phyloP scores from a whole-genome alignment of 2,113 vertebrate species.

The Pithys albifrons region DNA sequence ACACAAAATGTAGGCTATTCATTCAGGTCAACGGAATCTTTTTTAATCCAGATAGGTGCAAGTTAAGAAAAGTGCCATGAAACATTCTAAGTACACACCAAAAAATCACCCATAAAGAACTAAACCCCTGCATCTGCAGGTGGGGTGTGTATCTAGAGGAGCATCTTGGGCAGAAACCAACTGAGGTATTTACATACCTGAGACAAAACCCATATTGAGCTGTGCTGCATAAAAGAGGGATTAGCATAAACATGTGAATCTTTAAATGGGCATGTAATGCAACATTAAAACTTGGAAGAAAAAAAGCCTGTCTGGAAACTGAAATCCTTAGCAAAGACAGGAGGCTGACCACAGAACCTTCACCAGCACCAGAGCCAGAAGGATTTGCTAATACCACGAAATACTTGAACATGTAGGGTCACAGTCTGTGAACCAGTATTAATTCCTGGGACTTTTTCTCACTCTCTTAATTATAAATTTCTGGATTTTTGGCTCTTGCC shows the following conservation, averaged over 20 bases:
- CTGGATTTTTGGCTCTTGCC: slow-evolving; percentile 25
- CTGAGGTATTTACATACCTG: background rate
- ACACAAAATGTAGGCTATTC: background rate
- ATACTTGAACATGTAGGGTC: slow-evolving; percentile 1
- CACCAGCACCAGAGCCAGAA: background rate
- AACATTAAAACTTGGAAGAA: background rate
- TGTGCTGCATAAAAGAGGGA: background rate
- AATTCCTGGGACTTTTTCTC: slow-evolving; percentile 5
- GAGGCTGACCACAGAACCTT: background rate
- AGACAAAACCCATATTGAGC: background rate
- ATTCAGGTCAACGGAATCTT: background rate
- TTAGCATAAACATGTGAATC: background rate
- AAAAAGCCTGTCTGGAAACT: background rate
- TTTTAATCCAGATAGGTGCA: background rate
- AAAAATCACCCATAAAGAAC: background rate
- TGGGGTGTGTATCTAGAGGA: background rate
- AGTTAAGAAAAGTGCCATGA: background rate
- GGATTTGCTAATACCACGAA: slow-evolving; percentile 13
- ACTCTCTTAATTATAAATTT: slow-evolving; percentile 12
- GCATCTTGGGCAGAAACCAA: background rate
- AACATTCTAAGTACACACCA: background rate
- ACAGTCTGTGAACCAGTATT: slow-evolving; percentile 14
- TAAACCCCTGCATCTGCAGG: background rate
- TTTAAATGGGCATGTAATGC: background rate
- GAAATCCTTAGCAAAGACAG: background rate